Conservation (phyloP, 1,140 invertebrate genomes). For the Danaus plexippus region DNA sequence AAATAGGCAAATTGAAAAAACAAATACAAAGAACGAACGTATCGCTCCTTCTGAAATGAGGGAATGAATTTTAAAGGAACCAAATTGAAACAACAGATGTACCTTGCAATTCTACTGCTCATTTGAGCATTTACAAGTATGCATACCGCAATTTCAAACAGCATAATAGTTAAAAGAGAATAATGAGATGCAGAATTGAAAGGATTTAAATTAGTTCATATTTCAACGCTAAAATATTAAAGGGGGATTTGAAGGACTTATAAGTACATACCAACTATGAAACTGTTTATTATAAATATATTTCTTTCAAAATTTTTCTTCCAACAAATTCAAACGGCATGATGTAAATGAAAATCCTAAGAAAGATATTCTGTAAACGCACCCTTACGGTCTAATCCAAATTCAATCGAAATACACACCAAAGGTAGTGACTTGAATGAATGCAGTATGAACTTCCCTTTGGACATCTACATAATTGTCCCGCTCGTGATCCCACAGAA, state of each 20-base stretch:
- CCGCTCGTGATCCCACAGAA: conserved; percentile 57
- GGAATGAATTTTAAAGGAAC: conserved; percentile 38
- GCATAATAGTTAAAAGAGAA: background rate
- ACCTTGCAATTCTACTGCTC: background rate
- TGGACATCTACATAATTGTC: conserved; percentile 44
- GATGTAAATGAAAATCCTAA: no score
- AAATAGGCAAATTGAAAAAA: conserved; percentile 10
- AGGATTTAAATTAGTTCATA: no score
- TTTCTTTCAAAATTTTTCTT: no score
- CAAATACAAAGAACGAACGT: conserved; percentile 15
- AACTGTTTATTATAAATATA: no score
- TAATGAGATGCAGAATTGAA: background rate
- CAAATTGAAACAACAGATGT: conserved; percentile 24
- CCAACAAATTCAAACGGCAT: no score
- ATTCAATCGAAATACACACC: conserved; percentile 51
- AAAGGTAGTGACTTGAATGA: conserved; percentile 51
- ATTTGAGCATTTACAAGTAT: no score
- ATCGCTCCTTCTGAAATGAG: conserved; percentile 26
- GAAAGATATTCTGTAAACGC: no score
- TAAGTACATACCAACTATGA: no score
- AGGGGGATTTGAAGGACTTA: no score
- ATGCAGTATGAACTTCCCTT: conserved; percentile 39
- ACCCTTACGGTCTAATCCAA: no score
- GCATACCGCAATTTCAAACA: no score
- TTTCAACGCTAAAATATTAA: no score